Evolutionary conservation across 2,113 vertebrate species (phyloP), one percentile per base, ranked within the genome.

Genomic region (Anoplopoma fimbria): DNA sequence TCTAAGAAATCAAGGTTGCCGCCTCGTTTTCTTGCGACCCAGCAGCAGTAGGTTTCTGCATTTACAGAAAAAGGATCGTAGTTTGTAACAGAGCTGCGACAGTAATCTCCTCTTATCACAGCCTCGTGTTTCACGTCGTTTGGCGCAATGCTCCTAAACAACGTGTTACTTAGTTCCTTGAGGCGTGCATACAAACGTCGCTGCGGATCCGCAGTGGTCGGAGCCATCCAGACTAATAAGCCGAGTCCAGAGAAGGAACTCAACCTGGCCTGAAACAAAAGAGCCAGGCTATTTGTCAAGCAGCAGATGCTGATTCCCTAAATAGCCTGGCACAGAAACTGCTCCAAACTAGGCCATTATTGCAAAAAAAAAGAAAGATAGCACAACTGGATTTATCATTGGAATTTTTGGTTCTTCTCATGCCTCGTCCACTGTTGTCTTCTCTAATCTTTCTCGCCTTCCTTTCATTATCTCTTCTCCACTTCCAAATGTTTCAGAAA

Each of bases 321-420:
- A 95, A 95, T 94, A 95, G 93, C 92, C 84, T 93, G 91, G 93
- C 94, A 96, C 92, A 95, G 93, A 95, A 95, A 94, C 85, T 42
- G 83, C 89, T 91, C 81, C 92, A 94, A 95, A 94, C 92, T 95
- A 96, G 95, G 94, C 89, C 93, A 95, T 94, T 92, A 93, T 92
- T 89, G 80, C 84, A 88, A 70, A 49, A 80, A 90, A 87, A 87
- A 71, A 74, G 85, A 90, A 77, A 85, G 90, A 87, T 63, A 77
- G 82, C 58, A 81, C 72, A 89, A 88, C 89, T 90, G 91, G 90
- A 93, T 91, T 86, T 87, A 88, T 82, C 79, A 75, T 84, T 87
- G 89, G 86, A 78, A 87, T 92, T 85, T 82, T 65, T 49, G 72
- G 62, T 78, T 42, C 73, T 73, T 85, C 65, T 85, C 71, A 49